phyloP scores from a whole-genome alignment of 2,888 invertebrate species.

The Lycia hirtaria region DNA sequence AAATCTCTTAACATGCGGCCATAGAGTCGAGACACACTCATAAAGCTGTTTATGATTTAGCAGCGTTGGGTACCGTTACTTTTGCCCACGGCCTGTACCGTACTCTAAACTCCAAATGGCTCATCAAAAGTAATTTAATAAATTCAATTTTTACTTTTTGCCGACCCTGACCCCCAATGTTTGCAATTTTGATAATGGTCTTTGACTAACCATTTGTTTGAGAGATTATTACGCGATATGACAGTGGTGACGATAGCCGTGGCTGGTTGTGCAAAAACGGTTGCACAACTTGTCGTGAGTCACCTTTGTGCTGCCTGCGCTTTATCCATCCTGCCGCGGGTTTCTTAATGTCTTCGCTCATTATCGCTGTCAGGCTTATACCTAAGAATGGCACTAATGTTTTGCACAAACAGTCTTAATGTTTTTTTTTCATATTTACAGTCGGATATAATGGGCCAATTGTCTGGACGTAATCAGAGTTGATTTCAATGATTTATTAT shows the following conservation, averaged over 20 bases:
- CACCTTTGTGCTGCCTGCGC: conserved; percentile 66
- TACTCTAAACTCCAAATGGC: neutral
- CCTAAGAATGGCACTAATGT: conserved; percentile 23
- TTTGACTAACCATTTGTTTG: conserved; percentile 38
- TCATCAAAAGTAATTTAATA: conserved; percentile 1
- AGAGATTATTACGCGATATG: conserved; percentile 53
- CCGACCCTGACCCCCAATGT: conserved; percentile 49
- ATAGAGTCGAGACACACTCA: conserved; percentile 16
- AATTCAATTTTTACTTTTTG: conserved; percentile 35
- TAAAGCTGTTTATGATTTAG: conserved; percentile 13
- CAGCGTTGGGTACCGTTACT: conserved; percentile 24
- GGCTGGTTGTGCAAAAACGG: conserved; percentile 72
- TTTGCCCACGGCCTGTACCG: conserved; percentile 12
- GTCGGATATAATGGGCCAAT: conserved; percentile 1
- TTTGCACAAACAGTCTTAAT: conserved; percentile 12
- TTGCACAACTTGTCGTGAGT: conserved; percentile 76
- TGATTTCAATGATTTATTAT: neutral
- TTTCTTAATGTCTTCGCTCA: conserved; percentile 66
- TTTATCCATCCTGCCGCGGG: conserved; percentile 64
- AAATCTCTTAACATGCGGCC: conserved; percentile 16
- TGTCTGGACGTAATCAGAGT: neutral
- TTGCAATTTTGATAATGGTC: conserved; percentile 47
- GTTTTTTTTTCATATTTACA: conserved; percentile 18
- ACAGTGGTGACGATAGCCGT: conserved; percentile 56
- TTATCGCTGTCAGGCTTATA: conserved; percentile 54